A percentile compares a stretch with the other conserved stretches of the same genome.
Evolutionary conservation across 2,888 invertebrate genomes (phyloP).

Genomic region (Acrobasis consociella): DNA sequence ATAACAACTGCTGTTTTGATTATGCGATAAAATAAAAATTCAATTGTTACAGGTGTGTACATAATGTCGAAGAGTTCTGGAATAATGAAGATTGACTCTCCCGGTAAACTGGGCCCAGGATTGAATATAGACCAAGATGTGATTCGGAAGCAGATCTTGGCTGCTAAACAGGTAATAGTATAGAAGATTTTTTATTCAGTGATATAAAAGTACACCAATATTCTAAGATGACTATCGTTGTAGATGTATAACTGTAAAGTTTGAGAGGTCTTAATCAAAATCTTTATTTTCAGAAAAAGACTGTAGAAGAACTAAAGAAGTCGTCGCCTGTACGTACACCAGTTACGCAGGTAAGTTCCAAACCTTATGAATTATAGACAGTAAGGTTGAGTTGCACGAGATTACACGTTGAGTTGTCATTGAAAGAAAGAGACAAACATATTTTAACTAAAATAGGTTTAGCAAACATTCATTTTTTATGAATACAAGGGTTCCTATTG

Average conservation of each 20-base stretch:
- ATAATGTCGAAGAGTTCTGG: constrained; percentile 90
- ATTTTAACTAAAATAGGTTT: too few relatives aligned
- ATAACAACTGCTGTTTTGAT: too few relatives aligned
- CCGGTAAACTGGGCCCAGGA: constrained; percentile 79
- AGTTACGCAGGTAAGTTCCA: constrained; percentile 50
- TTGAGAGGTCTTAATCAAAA: constrained; percentile 8
- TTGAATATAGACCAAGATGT: constrained; percentile 77
- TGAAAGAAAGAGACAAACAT: too few relatives aligned
- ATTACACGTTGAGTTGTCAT: too few relatives aligned
- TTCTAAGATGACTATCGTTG: neutral
- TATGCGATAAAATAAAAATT: too few relatives aligned
- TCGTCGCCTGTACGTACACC: constrained; percentile 51
- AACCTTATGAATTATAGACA: too few relatives aligned
- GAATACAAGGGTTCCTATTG: too few relatives aligned
- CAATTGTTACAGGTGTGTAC: constrained; percentile 84
- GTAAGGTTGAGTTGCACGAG: too few relatives aligned
- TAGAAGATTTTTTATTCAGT: neutral
- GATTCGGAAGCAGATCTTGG: constrained; percentile 76
- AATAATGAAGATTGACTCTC: constrained; percentile 87
- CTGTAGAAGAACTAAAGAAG: constrained; percentile 63
- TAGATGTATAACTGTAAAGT: neutral
- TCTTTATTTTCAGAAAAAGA: constrained; percentile 59
- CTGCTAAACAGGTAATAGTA: constrained; percentile 70
- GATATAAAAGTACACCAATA: too few relatives aligned
- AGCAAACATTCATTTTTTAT: too few relatives aligned